Evolutionary conservation across 2,797 vertebrate genomes (phyloP), one percentile per base, ranked within the genome.

Genomic region (Mallotus villosus): DNA sequence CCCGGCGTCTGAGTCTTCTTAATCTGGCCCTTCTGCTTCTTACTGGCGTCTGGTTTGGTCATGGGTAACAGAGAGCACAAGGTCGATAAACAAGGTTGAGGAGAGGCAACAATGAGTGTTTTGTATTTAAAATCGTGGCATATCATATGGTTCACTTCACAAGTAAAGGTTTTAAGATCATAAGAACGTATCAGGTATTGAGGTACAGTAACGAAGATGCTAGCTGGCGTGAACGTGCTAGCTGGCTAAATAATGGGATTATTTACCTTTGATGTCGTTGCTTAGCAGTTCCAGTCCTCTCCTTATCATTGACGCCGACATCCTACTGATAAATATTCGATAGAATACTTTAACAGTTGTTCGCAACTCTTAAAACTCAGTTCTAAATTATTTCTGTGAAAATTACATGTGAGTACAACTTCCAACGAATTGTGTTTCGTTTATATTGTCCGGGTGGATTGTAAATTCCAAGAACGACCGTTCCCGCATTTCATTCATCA

Each of bases 241-340:
- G 6, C 57, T 25, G 37, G 32, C 34, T 17, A 70, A 34, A 69
- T 19, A 24, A 17, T 19, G n/a, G 19, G n/a, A 68, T 41, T 3
- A 46, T 58, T 84, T 85, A 84, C 92, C 89, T 88, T 86, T 89
- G n/a, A 89, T 46, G 0, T 93, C 91, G 0, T 88, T 67, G 60
- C 70, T 87, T 29, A 94, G 80, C 63, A 93, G 74, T 58, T 93
- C 91, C 72, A 93, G 79, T n/a, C 92, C 92, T 86, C 86, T 91
- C 62, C 88, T 81, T 53, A 94, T 25, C 79, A 93, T 24, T 29
- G 93, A 91, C 24, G 80, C 86, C 2, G 93, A 94, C 93, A 94
- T 93, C 0, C 16, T 74, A 2, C 12, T 25, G 12, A 59, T 0
- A 19, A 27, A 24, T 19, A 24, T 25, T 41, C 37, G 32, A 7